Base-by-base conservation (phyloP, 2,888 invertebrate species). In the Stenichneumon culpator region DNA sequence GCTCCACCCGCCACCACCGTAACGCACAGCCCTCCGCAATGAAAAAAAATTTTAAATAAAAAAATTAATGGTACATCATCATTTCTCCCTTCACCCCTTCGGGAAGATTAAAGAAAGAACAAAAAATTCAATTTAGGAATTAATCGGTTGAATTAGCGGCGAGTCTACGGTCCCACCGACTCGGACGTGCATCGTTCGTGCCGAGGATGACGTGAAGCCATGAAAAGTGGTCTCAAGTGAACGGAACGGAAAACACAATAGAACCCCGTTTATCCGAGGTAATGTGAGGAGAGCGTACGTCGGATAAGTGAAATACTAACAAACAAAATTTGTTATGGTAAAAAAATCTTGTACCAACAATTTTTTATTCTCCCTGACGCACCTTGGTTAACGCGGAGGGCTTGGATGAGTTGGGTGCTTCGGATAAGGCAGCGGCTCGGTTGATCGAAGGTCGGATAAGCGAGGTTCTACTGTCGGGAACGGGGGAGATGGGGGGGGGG, bases 61-160 rank as follows among this genome's bases (percentile, higher is more conserved):
- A 77, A 83, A 83, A 75, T 86, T 86, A 83, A 86, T 86, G 79
- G 74, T 72, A 63, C 28, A 44, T 80, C 79, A 63, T 82, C 67
- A 86, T 80, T 86, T 80, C 73, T 83, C 39, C 47, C 39, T 67
- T 77, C 47, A 54, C 44, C 73, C 19, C 68, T 50, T 65, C 47
- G 16, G 78, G 72, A 67, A 72, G 44, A 47, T 44, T 16, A 7
- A 28, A 28, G 28, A 16, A 28, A 6, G 16, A 22, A 57, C 9
- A 25, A 16, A 28, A 28, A 28, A 32, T 32, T 32, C 63, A 63
- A 67, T 39, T 39, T 39, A 39, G 3, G 7, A 36, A 19, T 39
- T 39, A 39, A 39, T 67, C 67, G 67, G 19, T 11, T 22, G n/a
- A 67, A 67, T 67, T 39, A 67, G 67, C 36, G 39, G 7, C 1